Conservation (phyloP, 2,113 vertebrate genomes). For the Sinocyclocheilus grahami region DNA sequence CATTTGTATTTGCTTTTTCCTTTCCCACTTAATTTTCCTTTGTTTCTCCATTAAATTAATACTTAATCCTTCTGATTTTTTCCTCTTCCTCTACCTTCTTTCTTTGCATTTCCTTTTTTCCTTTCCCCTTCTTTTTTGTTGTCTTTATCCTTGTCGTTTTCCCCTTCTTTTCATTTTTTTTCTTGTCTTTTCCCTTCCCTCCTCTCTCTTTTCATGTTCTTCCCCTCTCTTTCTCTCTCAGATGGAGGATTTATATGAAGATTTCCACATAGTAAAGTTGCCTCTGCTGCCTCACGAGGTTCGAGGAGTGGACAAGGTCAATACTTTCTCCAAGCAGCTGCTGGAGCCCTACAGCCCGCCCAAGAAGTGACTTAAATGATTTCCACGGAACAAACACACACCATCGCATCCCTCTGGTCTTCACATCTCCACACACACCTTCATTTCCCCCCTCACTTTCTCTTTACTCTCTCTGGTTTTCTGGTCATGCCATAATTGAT, state of each 20-base stretch:
- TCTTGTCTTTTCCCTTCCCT: no score
- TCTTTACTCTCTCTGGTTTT: neutral
- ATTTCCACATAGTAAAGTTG: conserved; percentile 94
- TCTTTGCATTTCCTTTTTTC: no score
- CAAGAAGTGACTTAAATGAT: conserved; percentile 73
- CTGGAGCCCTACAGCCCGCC: conserved; percentile 91
- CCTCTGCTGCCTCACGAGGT: conserved; percentile 92
- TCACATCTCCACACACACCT: conserved; percentile 20
- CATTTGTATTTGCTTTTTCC: no score
- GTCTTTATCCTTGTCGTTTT: no score
- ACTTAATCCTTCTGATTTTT: no score
- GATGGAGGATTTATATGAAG: conserved; percentile 97
- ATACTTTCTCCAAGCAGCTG: conserved; percentile 89
- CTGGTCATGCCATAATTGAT: neutral
- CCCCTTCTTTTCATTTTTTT: no score
- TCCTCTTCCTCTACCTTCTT: no score
- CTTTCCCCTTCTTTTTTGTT: no score
- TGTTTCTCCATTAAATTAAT: no score
- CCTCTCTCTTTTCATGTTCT: no score
- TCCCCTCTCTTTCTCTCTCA: conserved; percentile 47
- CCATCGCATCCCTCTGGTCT: conserved; percentile 23
- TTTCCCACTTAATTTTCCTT: no score
- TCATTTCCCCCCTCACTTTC: no score
- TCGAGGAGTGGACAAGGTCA: conserved; percentile 89
- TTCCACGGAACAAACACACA: conserved; percentile 31